Conservation (phyloP, 2,113 vertebrate genomes). For the Amblyopsis rosae region DNA sequence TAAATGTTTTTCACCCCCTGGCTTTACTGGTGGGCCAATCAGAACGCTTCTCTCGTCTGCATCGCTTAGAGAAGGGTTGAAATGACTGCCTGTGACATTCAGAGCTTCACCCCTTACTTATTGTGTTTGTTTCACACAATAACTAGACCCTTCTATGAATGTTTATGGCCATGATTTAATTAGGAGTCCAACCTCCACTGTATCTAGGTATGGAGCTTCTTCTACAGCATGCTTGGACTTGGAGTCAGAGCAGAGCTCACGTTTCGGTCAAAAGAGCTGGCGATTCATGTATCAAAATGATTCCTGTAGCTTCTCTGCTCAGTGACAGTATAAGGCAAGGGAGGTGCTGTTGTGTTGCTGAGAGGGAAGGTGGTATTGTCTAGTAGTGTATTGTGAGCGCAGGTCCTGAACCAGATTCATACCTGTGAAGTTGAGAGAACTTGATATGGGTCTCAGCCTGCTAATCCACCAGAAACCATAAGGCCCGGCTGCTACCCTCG, state of each 20-base stretch:
- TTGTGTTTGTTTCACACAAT: neutral
- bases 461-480: neutral
- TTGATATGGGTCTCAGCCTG: neutral
- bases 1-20: conserved; percentile 75
- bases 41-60: conserved; percentile 70
- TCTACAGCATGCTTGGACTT: conserved; percentile 41
- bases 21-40: conserved; percentile 67
- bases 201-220: no score
- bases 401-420: neutral
- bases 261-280: conserved; percentile 42
- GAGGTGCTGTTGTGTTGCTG: neutral
- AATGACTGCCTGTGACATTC: conserved; percentile 70
- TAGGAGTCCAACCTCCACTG: no score
- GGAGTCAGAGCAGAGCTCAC: conserved; percentile 50
- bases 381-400: conserved; percentile 5
- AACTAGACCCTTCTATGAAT: conserved; percentile 4
- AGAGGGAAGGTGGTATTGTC: neutral
- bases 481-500: neutral
- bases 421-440: neutral
- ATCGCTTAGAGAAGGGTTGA: conserved; percentile 65
- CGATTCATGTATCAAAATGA: conserved; percentile 51
- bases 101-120: conserved; percentile 51
- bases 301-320: conserved; percentile 35
- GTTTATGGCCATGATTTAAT: conserved; percentile 21
- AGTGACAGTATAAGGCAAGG: conserved; percentile 17